Base-by-base conservation (phyloP, 2,113 vertebrate species). In the Motacilla alba region DNA sequence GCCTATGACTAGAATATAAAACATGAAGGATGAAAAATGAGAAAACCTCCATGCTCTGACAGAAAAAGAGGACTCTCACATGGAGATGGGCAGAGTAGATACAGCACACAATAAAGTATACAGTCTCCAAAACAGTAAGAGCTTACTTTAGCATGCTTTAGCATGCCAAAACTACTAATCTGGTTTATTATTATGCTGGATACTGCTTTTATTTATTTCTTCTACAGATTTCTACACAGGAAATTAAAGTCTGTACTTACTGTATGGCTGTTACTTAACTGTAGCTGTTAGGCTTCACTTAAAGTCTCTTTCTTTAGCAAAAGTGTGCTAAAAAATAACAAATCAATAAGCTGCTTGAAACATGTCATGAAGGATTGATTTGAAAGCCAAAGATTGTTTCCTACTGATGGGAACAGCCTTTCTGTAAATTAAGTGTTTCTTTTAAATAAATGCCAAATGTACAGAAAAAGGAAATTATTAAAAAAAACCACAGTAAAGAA, bases 221-320 rank as follows among this genome's bases (percentile, higher is more conserved):
- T 91, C 58, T 59, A 87, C 76, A 94, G 47, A 92, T 96, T 91
- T 95, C 92, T 94, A 60, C 72, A 98, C 94, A 96, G 95, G 96
- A 97, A 97, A 97, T 97, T 97, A 96, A 98, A 97, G 84, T 92
- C 87, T 89, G 55, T 90, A 85, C 55, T 94, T 95, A 96, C 76
- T 74, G 52, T 70, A 89, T 53, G 66, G 63, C 52, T 95, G 50
- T 92, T 86, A 89, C 80, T 90, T 93, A 95, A 89, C 90, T 88
- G 59, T 63, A 94, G 78, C 76, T 75, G 81, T 83, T 41, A 92
- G 69, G 55, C 15, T 81, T 88, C 46, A 92, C 79, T 86, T 62
- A 63, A 90, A 88, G 27, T 56, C 67, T 75, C 78, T 58, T 79
- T 92, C 80, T 79, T 81, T 73, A 94, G 70, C 52, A 82, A 94